Base-by-base conservation (phyloP, 1,140 invertebrate species). In the Araneus ventricosus region DNA sequence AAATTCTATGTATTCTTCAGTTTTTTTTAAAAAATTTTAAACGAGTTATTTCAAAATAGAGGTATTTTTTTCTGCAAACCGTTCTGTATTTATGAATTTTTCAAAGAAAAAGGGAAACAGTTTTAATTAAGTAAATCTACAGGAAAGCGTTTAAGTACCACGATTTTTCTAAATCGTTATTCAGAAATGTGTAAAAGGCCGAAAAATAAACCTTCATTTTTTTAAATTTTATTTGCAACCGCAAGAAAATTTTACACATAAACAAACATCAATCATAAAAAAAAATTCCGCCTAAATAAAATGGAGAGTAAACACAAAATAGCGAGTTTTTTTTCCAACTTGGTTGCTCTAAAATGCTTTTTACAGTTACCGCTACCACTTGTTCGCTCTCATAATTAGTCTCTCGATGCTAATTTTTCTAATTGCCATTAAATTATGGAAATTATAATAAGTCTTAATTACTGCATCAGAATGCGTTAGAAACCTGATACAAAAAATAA, bases 341-440 rank as follows among this genome's bases (percentile, higher is more conserved):
- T 37, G 5, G 70, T 17, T 34, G 8, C 34, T 20, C 30, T 20
- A 37, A 75, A 75, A 34, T 37, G 20, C 30, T 75, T 75, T 75
- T 75, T 70, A 70, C 14, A 30, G 67, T 75, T 75, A 75, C 70
- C 10, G n/a, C 22, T 75, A 22, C 70, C 70, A 75, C 34, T 34
- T 75, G 70, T 22, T 34, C 70, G 20, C 30, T 75, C 70, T 34
- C 70, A 75, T 75, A 75, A 75, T 75, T 75, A 75, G 34, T 37
- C 30, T 37, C 30, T 37, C 34, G 70, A 85, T 85, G 79, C 34
- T 91, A 91, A 91, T 91, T 84, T 91, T 85, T 80, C 61, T 91
- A 91, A 91, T 91, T 91, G 90, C 90, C 37, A 91, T 85, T 37
- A 61, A 90, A 90, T 90, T 85, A 91, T 85, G 90, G 80, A 91